These are phyloP conservation scores for Zaprionus africanus DNA, from an alignment of 1,140 invertebrate genomes.

Conservation along the genomic window DNA sequence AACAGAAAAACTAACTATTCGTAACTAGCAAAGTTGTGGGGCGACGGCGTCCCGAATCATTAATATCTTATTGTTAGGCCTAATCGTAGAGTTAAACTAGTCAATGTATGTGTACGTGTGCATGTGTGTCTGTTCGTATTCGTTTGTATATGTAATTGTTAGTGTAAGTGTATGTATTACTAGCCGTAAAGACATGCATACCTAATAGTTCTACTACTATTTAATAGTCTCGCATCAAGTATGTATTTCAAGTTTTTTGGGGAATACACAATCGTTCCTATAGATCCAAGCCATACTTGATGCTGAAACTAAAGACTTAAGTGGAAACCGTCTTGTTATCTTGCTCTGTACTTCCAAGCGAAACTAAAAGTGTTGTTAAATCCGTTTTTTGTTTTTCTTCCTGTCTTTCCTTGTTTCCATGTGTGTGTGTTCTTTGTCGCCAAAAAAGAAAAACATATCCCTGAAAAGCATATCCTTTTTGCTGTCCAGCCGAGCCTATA, in stretches of 20 bases:
- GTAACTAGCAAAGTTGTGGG: slow-evolving; percentile 39
- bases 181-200: slow-evolving; percentile 51
- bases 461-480: slow-evolving; percentile 53
- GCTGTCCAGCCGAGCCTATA: slow-evolving; percentile 52
- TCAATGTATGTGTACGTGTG: slow-evolving; percentile 60
- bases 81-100: slow-evolving; percentile 59
- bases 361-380: slow-evolving; percentile 64
- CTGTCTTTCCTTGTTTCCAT: background rate
- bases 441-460: slow-evolving; percentile 33
- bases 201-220: background rate
- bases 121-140: slow-evolving; percentile 62
- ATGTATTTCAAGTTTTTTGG: background rate
- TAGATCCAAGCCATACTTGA: slow-evolving; percentile 14
- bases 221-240: slow-evolving; percentile 45
- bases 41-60: slow-evolving; percentile 32
- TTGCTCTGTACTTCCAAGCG: slow-evolving; percentile 45
- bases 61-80: slow-evolving; percentile 47
- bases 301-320: slow-evolving; percentile 31
- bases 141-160: slow-evolving; percentile 70
- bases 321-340: slow-evolving; percentile 37
- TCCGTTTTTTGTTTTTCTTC: slow-evolving; percentile 23
- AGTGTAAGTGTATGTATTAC: slow-evolving; percentile 65
- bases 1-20: slow-evolving; percentile 31
- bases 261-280: background rate
- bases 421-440: background rate